Percentiles rank a stretch among this genome's conserved stretches.
phyloP scores from a whole-genome alignment of 1,140 invertebrate species.

The Sminthurides bifidus region DNA sequence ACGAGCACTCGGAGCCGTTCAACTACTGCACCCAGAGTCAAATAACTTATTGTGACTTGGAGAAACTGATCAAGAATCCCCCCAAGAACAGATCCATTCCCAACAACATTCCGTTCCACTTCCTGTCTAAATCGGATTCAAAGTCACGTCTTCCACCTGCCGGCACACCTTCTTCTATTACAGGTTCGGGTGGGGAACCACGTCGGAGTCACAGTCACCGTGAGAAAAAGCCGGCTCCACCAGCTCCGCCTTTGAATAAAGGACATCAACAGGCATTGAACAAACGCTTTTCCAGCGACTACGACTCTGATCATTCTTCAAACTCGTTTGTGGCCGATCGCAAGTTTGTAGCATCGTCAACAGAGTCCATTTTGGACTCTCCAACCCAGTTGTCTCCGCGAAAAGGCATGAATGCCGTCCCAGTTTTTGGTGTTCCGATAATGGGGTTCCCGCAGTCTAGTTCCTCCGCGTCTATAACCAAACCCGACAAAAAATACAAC shows the following conservation, averaged over 20 bases:
- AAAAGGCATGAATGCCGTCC: background rate
- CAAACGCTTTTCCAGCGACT: no score
- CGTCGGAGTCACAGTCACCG: background rate
- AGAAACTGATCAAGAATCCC: constrained; percentile 11
- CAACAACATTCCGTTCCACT: background rate
- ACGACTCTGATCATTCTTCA: no score
- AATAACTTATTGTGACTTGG: constrained; percentile 21
- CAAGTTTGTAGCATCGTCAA: no score
- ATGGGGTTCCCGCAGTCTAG: constrained; percentile 12
- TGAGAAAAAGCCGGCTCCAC: constrained; percentile 2
- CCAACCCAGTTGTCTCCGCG: no score
- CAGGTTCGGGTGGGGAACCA: background rate
- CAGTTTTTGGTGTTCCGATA: constrained; percentile 15
- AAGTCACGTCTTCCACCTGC: no score
- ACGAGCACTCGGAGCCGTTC: constrained; percentile 28
- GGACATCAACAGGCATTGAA: no score
- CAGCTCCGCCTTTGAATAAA: no score
- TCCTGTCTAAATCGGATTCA: background rate
- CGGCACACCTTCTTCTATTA: no score
- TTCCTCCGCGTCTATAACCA: background rate
- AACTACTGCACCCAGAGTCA: constrained; percentile 23
- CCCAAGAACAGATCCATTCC: no score
- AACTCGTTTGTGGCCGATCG: no score
- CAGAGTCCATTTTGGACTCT: no score
- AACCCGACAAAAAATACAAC: background rate